Base-by-base conservation (phyloP, 1,140 invertebrate species). In the Parasteatoda tepidariorum region DNA sequence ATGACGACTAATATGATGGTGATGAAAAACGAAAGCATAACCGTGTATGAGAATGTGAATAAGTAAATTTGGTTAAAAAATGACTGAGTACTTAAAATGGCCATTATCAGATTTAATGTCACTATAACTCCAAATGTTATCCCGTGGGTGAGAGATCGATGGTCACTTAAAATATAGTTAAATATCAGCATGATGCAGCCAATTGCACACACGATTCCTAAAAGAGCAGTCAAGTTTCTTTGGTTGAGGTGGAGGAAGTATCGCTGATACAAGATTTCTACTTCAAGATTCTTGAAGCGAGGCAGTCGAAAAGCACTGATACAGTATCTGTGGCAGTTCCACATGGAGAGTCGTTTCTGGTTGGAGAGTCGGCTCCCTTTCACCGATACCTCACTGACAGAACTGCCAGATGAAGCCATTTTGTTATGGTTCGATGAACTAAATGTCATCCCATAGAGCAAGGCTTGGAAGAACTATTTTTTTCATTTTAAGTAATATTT, bases 231-330 rank as follows among this genome's bases (percentile, higher is more conserved):
- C 90, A 96, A 93, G 88, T 96, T 96, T 86, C 93, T 94, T 89
- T 97, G 95, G 90, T 96, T 97, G 92, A 97, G 95, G 81, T 95
- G 93, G 74, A 97, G 92, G 88, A 97, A 97, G 90, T 97, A 97
- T 59, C 95, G 92, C 89, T 97, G 95, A 89, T 97, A 97, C 62
- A 97, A 89, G 92, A 93, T 94, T 89, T 97, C 96, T 86, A 97
- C 94, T 93, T 95, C 90, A 24, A 84, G 15, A 74, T 59, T 64
- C 4, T 70, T 84, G 62, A 86, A 86, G 54, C 86, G 73, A 59
- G 68, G 82, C 30, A 75, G 62, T 81, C 67, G 81, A 48, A 86
- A 83, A 38, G 79, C 76, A 66, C 85, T 83, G 38, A 70, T 75
- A 48, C 73, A 84, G 26, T 70, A 67, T 2, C 59, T 31, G 48